phyloP scores from a whole-genome alignment of 2,113 vertebrate genomes.

The Xyrauchen texanus region DNA sequence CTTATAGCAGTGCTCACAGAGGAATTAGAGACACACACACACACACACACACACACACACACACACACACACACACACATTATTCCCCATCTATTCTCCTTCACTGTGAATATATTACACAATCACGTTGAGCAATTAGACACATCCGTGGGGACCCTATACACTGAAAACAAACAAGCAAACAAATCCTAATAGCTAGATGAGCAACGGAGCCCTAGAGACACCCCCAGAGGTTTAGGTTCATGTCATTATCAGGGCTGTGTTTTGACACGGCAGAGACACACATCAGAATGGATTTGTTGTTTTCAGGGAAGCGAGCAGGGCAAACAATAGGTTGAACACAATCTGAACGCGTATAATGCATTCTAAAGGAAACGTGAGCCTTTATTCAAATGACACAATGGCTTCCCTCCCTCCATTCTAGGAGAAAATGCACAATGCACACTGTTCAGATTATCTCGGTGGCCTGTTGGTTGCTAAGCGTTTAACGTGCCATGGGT shows the following conservation, averaged over 20 bases:
- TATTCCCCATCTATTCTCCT: slow-evolving; percentile 44
- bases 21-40: not conserved
- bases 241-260: slow-evolving; percentile 47
- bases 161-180: slow-evolving; percentile 57
- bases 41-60: slow-evolving; percentile 10
- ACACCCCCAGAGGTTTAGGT: slow-evolving; percentile 52
- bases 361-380: slow-evolving; percentile 10
- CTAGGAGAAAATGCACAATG: not conserved
- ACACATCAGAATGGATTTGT: slow-evolving; percentile 50
- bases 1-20: slow-evolving; percentile 54
- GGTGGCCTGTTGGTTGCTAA: slow-evolving; percentile 54
- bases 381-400: slow-evolving; percentile 27
- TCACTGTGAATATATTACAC: slow-evolving; percentile 58
- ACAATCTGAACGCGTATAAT: slow-evolving; percentile 19
- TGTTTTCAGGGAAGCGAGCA: slow-evolving; percentile 35
- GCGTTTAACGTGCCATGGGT: slow-evolving; percentile 65
- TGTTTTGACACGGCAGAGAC: slow-evolving; percentile 41
- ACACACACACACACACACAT: slow-evolving; percentile 32
- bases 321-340: slow-evolving; percentile 21
- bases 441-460: slow-evolving; percentile 27
- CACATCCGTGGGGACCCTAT: slow-evolving; percentile 52
- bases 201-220: slow-evolving; percentile 52
- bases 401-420: not conserved
- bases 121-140: slow-evolving; percentile 60
- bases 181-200: slow-evolving; percentile 51